phyloP scores from a whole-genome alignment of 2,888 invertebrate genomes.

The Liposcelis brunnea region DNA sequence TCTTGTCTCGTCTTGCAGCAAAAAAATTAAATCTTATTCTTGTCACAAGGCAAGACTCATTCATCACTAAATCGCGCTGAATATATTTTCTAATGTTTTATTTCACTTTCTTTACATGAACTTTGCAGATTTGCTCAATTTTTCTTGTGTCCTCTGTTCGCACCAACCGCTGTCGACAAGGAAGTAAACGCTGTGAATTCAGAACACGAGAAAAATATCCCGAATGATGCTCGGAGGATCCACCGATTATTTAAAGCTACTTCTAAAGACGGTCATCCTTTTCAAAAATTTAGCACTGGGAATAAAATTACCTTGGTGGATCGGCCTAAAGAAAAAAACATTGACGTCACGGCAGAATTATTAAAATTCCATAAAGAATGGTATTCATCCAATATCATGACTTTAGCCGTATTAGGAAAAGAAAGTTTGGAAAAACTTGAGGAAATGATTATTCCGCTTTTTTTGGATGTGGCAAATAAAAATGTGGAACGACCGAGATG shows the following conservation, averaged over 20 bases:
- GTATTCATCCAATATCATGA: conserved; percentile 95
- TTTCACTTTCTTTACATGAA: no score
- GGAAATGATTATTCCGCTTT: conserved; percentile 56
- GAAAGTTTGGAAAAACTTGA: conserved; percentile 80
- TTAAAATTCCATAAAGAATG: conserved; percentile 76
- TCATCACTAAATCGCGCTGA: no score
- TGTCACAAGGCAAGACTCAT: no score
- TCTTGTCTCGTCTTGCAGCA: no score
- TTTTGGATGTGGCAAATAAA: conserved; percentile 61
- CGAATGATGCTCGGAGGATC: conserved; percentile 75
- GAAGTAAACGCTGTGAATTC: conserved; percentile 94
- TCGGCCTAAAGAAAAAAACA: conserved; percentile 59
- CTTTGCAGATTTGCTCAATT: conserved; percentile 90
- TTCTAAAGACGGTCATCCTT: conserved; percentile 62
- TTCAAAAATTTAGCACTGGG: conserved; percentile 84
- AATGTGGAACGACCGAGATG: conserved; percentile 53
- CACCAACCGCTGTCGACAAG: conserved; percentile 74
- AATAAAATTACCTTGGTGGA: conserved; percentile 63
- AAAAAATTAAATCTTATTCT: no score
- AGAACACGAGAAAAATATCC: conserved; percentile 88
- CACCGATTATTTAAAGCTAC: conserved; percentile 78
- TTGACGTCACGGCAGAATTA: conserved; percentile 70
- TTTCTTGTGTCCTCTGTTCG: conserved; percentile 84
- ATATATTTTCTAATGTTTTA: no score
- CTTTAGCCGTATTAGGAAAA: conserved; percentile 73